Conservation (phyloP, 1,140 invertebrate genomes). For the Heliconius melpomene region DNA sequence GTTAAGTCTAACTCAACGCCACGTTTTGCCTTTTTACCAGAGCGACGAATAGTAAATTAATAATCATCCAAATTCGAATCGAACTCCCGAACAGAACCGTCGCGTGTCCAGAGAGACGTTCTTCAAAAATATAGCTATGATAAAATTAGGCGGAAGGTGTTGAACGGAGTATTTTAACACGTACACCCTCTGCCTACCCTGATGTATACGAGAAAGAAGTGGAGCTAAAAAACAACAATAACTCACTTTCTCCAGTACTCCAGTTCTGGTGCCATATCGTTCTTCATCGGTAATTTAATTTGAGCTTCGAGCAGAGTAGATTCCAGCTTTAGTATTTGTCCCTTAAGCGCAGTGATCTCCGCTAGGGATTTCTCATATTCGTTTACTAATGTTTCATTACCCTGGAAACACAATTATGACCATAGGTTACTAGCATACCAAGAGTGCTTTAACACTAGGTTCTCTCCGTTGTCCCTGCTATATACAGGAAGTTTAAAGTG, state of each 20-base stretch:
- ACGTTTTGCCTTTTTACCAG: background rate
- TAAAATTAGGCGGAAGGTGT: too few relatives aligned
- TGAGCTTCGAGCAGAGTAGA: constrained; percentile 72
- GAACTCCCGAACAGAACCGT: background rate
- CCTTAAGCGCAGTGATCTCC: constrained; percentile 71
- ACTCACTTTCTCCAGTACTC: constrained; percentile 72
- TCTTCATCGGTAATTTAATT: constrained; percentile 56
- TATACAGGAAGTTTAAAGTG: too few relatives aligned
- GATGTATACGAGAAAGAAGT: background rate
- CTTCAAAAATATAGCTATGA: too few relatives aligned
- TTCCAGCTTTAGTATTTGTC: constrained; percentile 73
- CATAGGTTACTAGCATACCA: too few relatives aligned
- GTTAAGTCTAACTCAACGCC: too few relatives aligned
- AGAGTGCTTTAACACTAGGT: too few relatives aligned
- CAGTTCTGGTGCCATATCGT: constrained; percentile 56
- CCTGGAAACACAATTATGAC: constrained; percentile 49
- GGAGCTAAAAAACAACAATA: background rate
- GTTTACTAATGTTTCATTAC: constrained; percentile 70
- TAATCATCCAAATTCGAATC: background rate
- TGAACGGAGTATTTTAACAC: too few relatives aligned
- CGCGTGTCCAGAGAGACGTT: too few relatives aligned
- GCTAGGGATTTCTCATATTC: constrained; percentile 75
- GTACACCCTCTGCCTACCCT: background rate
- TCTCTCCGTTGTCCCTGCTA: too few relatives aligned
- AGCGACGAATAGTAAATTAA: background rate